Evolutionary conservation across 2,113 vertebrate species (phyloP).

Genomic region (Laterallus jamaicensis): DNA sequence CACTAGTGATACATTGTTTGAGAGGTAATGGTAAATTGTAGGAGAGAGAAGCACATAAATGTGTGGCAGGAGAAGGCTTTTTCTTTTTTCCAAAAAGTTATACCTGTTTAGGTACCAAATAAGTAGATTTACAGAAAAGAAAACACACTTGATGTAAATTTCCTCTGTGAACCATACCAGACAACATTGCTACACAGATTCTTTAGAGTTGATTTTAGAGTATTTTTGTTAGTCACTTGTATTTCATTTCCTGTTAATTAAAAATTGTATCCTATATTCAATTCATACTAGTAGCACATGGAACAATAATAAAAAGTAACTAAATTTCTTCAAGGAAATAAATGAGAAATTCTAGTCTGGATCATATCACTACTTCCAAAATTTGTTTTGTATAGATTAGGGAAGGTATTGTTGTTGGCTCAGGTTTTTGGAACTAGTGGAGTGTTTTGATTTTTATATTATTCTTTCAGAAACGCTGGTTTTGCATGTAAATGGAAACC

Average conservation of each 20-base stretch:
- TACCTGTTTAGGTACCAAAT: not conserved
- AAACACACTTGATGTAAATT: not conserved
- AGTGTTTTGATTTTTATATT: not conserved
- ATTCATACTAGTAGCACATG: not conserved
- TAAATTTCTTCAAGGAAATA: conserved; percentile 33
- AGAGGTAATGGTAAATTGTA: not conserved
- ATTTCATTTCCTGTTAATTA: conserved; percentile 34
- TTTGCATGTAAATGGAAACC: not conserved
- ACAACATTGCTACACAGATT: not conserved
- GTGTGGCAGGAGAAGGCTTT: not conserved
- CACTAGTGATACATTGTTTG: no score
- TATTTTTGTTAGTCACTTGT: not conserved
- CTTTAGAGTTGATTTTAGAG: not conserved
- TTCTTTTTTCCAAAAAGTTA: not conserved
- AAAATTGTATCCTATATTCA: not conserved
- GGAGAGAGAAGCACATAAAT: not conserved
- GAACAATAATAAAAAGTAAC: conserved; percentile 1
- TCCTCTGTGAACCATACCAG: not conserved
- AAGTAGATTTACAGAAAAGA: not conserved
- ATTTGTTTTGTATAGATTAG: conserved; percentile 22
- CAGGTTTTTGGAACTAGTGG: not conserved
- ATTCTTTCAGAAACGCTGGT: not conserved
- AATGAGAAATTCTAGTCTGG: not conserved
- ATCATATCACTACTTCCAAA: not conserved
- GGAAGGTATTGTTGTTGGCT: not conserved